Conservation (phyloP, 2,113 vertebrate species). For the Calyptommatus sinebrachiatus region DNA sequence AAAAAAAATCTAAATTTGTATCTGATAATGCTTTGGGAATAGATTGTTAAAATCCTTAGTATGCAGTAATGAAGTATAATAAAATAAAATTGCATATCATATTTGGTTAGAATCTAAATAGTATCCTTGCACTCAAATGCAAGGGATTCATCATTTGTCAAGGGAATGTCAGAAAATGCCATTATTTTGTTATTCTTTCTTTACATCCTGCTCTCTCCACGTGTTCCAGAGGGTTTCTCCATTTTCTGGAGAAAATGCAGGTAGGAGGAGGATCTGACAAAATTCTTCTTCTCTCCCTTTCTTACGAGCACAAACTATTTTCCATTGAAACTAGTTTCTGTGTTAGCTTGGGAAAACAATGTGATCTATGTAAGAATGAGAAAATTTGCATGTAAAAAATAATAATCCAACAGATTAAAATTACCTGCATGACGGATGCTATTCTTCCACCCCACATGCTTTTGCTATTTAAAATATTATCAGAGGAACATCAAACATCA, state of each 20-base stretch:
- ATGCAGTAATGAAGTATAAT: constrained; percentile 16
- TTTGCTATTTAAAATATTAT: background rate
- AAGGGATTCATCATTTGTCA: too few relatives aligned
- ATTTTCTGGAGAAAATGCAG: too few relatives aligned
- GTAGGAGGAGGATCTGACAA: background rate
- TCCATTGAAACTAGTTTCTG: background rate
- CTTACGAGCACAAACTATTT: background rate
- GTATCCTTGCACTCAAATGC: too few relatives aligned
- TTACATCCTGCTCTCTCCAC: too few relatives aligned
- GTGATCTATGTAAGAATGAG: background rate
- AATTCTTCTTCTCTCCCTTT: background rate
- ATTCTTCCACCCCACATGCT: background rate
- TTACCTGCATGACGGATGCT: background rate
- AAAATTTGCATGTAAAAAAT: background rate
- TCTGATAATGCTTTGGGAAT: constrained; percentile 18
- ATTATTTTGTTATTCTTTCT: too few relatives aligned
- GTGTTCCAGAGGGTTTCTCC: too few relatives aligned
- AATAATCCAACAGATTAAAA: background rate
- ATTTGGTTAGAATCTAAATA: background rate
- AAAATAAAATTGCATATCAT: background rate
- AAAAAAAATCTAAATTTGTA: too few relatives aligned
- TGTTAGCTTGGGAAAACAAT: background rate
- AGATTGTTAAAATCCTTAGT: constrained; percentile 24
- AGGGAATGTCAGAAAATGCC: too few relatives aligned
- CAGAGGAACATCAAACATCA: too few relatives aligned